phyloP scores from a whole-genome alignment of 2,797 vertebrate species.

The Hoplostethus mediterraneus region DNA sequence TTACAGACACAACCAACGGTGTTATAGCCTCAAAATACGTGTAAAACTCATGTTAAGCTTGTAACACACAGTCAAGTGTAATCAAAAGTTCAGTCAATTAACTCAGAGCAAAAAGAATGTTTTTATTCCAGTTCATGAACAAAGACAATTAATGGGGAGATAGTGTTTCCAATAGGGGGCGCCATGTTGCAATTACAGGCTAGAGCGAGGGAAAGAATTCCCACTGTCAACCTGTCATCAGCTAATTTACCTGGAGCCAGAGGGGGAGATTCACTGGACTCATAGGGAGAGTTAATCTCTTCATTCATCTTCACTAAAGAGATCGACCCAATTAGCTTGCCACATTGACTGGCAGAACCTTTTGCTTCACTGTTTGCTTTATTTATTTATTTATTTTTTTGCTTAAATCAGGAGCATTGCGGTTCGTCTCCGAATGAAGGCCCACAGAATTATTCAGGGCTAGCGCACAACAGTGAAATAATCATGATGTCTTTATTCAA shows the following conservation, averaged over 20 bases:
- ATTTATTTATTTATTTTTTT: slow-evolving; percentile 2
- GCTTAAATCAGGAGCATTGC: slow-evolving; percentile 49
- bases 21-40: neutral
- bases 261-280: slow-evolving; percentile 75
- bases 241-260: slow-evolving; percentile 79
- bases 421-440: slow-evolving; percentile 54
- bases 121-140: slow-evolving; percentile 41
- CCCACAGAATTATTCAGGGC: slow-evolving; percentile 53
- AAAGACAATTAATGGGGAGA: slow-evolving; percentile 28
- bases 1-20: neutral
- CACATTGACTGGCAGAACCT: slow-evolving; percentile 71
- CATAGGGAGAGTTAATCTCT: slow-evolving; percentile 79
- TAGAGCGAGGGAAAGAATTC: slow-evolving; percentile 59
- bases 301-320: slow-evolving; percentile 80
- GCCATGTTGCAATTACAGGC: slow-evolving; percentile 34
- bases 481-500: slow-evolving; percentile 78
- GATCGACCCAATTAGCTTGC: slow-evolving; percentile 80
- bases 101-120: neutral
- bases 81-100: slow-evolving; percentile 19
- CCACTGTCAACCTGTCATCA: slow-evolving; percentile 77
- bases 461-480: slow-evolving; percentile 66
- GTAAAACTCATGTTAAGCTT: neutral
- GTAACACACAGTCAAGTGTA: neutral
- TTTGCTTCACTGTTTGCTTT: slow-evolving; percentile 61
- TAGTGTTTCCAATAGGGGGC: slow-evolving; percentile 32